Base-by-base conservation (phyloP, 2,797 vertebrate genomes). In the Falco biarmicus region DNA sequence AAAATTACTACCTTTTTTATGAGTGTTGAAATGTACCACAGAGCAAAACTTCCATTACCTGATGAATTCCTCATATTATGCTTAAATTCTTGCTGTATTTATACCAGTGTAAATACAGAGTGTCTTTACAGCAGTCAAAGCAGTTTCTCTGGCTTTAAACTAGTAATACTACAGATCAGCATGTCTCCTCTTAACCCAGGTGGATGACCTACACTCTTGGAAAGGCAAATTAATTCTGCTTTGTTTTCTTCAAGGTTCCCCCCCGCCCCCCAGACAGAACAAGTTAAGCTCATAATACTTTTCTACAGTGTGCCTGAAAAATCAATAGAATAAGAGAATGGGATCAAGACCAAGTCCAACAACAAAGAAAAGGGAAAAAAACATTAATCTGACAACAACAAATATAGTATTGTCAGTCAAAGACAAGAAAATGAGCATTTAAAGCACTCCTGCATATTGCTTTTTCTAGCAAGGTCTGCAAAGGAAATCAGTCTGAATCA, bases 251-350 rank as follows among this genome's bases (percentile, higher is more conserved):
- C 34, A 76, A 76, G 64, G 24, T 74, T 92, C 61, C 43, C 9
- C 32, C 48, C 45, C 17, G 8, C 43, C 34, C 25, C 59, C 56
- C 75, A 39, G 50, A 64, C 28, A 94, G 60, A 94, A 75, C 48
- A 92, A 75, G 87, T 87, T 89, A 93, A 95, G 28, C 51, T 74
- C 20, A 90, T 86, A 65, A 80, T 53, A 94, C 84, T 87, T 92
- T 96, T 76, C 74, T 86, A 75, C 56, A 51, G 32, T 60, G 74
- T 75, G 80, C 17, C 84, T 94, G 66, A 81, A 94, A 97, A 96
- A 95, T 94, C 74, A 69, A 92, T 71, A 92, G 56, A 84, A 51
- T 91, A 91, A 94, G 60, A 94, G 68, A 97, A 94, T 43, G 86
- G 29, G 73, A 87, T 95, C 66, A 86, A 92, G 75, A 84, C 25